A percentile compares a stretch with the other conserved stretches of the same genome.
Evolutionary conservation across 2,797 vertebrate species (phyloP).

Genomic region (Xenopus petersii): DNA sequence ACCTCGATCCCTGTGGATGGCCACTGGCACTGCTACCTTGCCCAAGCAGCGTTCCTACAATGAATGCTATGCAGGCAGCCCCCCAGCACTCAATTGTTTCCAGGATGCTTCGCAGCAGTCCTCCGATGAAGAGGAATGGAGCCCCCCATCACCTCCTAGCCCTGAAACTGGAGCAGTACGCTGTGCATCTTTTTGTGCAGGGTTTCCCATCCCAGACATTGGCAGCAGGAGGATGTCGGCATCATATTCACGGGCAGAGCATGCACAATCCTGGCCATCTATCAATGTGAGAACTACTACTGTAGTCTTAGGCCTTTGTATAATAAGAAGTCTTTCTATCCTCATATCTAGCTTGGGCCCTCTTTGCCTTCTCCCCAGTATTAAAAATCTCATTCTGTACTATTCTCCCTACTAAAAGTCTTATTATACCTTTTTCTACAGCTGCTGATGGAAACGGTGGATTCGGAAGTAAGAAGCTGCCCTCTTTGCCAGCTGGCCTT

Average conservation of each 20-base stretch:
- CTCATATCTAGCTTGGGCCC: too few relatives aligned
- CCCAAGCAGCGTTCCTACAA: conserved; percentile 88
- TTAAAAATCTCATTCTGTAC: too few relatives aligned
- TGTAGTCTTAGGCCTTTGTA: too few relatives aligned
- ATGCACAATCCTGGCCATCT: conserved; percentile 96
- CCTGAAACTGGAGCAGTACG: conserved; percentile 74
- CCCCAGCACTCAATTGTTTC: conserved; percentile 68
- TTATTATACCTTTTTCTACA: conserved; percentile 53
- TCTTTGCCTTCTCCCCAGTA: too few relatives aligned
- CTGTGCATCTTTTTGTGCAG: conserved; percentile 88
- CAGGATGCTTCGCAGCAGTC: conserved; percentile 85
- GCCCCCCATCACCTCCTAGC: conserved; percentile 79
- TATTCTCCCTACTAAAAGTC: too few relatives aligned
- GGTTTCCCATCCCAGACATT: conserved; percentile 81
- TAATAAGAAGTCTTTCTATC: too few relatives aligned
- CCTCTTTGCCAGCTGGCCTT: conserved; percentile 94
- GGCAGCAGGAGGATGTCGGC: conserved; percentile 74
- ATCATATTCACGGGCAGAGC: conserved; percentile 83
- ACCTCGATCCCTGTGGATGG: conserved; percentile 77
- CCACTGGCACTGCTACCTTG: conserved; percentile 83
- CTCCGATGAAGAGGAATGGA: conserved; percentile 94
- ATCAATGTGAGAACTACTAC: conserved; percentile 81
- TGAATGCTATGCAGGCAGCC: conserved; percentile 69
- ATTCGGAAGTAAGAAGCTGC: conserved; percentile 91
- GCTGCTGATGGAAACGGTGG: conserved; percentile 96